A percentile compares a stretch with the other conserved stretches of the same genome.
Conservation (phyloP, 2,113 vertebrate genomes). For the Thalassoma bifasciatum region DNA sequence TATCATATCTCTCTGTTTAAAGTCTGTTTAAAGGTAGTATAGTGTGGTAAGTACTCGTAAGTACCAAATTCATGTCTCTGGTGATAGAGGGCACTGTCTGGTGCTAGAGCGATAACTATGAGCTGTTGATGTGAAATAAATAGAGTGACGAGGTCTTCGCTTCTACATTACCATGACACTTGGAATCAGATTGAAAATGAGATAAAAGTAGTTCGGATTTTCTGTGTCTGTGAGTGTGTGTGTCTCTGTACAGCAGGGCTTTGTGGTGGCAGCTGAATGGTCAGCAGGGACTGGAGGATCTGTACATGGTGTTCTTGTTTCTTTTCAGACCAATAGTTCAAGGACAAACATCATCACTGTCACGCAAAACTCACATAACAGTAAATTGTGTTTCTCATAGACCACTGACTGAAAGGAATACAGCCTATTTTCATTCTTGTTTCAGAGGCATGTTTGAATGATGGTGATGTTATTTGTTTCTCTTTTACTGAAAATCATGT, state of each 20-base stretch:
- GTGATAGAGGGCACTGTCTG: constrained; percentile 1
- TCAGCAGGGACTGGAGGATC: constrained; percentile 11
- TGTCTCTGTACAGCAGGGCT: not conserved
- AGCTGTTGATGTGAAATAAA: not conserved
- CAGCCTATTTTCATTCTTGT: not conserved
- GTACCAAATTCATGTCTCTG: constrained; percentile 11
- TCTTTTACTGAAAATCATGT: too few relatives aligned
- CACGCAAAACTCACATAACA: not conserved
- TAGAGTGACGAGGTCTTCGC: constrained; percentile 8
- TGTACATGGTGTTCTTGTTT: constrained; percentile 1
- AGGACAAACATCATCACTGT: constrained; percentile 2
- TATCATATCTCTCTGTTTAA: too few relatives aligned
- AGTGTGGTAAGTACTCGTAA: too few relatives aligned
- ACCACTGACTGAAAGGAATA: not conserved
- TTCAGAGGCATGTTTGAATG: too few relatives aligned
- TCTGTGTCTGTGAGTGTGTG: not conserved
- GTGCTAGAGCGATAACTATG: not conserved
- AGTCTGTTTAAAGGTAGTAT: too few relatives aligned
- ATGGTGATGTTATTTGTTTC: too few relatives aligned
- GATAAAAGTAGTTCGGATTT: not conserved
- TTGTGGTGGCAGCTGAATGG: constrained; percentile 7
- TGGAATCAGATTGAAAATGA: too few relatives aligned
- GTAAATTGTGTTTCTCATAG: not conserved
- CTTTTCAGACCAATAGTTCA: constrained; percentile 16
- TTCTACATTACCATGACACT: not conserved